These are phyloP conservation scores for Dasyurus viverrinus DNA, from an alignment of 2,113 vertebrate species.

Conservation along the genomic window DNA sequence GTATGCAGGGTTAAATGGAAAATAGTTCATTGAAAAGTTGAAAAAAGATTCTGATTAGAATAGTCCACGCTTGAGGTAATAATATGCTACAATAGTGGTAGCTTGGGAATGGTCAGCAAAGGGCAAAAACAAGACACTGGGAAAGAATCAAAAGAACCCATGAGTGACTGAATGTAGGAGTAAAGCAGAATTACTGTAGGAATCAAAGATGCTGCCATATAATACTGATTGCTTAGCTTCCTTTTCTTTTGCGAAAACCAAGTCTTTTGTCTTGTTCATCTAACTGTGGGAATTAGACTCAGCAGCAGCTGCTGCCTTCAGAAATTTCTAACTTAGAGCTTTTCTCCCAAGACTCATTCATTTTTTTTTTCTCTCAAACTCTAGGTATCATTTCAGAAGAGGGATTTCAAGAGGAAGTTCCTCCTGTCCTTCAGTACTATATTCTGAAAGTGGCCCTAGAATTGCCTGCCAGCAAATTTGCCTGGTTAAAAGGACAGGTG, in stretches of 20 bases:
- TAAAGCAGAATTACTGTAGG: neutral
- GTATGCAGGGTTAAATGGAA: neutral
- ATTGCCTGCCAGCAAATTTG: slow-evolving; percentile 94
- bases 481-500: slow-evolving; percentile 95
- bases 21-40: neutral
- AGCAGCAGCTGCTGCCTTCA: too few relatives aligned
- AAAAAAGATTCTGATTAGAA: neutral
- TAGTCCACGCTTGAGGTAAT: neutral
- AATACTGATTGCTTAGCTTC: neutral
- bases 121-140: neutral
- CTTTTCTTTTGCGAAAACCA: neutral
- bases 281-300: neutral
- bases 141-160: neutral
- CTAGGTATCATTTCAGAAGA: slow-evolving; percentile 92
- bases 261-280: neutral
- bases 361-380: neutral
- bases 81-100: neutral
- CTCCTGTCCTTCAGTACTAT: slow-evolving; percentile 92
- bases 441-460: slow-evolving; percentile 94
- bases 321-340: neutral
- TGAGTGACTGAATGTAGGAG: neutral
- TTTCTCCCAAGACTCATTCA: accelerated
- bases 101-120: neutral
- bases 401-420: slow-evolving; percentile 86
- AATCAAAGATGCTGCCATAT: neutral